phyloP scores from a whole-genome alignment of 2,888 invertebrate species.

The Pachliopta kotzebuea region DNA sequence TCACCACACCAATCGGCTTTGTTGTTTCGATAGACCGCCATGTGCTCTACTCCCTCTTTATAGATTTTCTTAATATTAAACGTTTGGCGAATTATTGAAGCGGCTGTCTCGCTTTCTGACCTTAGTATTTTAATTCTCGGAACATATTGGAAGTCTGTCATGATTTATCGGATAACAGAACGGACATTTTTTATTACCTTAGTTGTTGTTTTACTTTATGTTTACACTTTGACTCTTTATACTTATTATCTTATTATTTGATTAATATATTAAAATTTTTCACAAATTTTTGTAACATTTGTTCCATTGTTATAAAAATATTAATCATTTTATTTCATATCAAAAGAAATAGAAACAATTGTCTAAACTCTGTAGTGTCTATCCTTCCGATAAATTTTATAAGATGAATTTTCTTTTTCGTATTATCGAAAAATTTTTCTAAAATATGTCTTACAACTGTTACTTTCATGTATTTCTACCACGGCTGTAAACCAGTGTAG shows the following conservation, averaged over 20 bases:
- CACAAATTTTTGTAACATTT: background rate
- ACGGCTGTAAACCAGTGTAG: too few relatives aligned
- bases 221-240: too few relatives aligned
- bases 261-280: background rate
- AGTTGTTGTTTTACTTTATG: background rate
- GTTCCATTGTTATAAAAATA: background rate
- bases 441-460: too few relatives aligned
- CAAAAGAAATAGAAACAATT: background rate
- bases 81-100: conserved; percentile 27
- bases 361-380: background rate
- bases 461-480: background rate
- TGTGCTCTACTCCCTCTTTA: conserved; percentile 71
- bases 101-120: conserved; percentile 20
- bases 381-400: background rate
- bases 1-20: conserved; percentile 79
- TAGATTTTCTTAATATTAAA: conserved; percentile 38
- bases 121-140: conserved; percentile 2
- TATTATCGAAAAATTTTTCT: background rate
- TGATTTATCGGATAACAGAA: background rate
- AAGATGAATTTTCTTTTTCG: background rate
- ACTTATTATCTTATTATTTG: background rate
- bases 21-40: conserved; percentile 79
- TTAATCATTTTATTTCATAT: too few relatives aligned
- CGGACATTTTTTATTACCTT: background rate
- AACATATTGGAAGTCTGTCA: background rate